phyloP scores from a whole-genome alignment of 2,797 vertebrate genomes.

The Danio choprae region DNA sequence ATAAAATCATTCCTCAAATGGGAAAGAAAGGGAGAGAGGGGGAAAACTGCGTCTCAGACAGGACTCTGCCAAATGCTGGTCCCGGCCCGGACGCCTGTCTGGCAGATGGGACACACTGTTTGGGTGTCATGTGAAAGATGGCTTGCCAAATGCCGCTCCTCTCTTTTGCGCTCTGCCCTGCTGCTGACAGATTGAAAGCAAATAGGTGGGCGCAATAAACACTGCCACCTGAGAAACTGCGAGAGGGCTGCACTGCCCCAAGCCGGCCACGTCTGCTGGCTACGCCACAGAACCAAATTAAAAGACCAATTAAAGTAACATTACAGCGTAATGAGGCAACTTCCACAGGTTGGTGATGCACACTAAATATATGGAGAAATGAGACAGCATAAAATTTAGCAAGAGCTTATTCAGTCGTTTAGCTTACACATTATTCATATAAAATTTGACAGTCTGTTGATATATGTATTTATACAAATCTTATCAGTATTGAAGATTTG shows the following conservation, averaged over 20 bases:
- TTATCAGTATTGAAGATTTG: neutral
- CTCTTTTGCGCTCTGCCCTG: constrained; percentile 60
- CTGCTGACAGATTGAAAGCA: constrained; percentile 82
- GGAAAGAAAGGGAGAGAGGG: constrained; percentile 12
- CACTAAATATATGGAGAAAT: constrained; percentile 19
- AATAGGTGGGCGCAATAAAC: constrained; percentile 79
- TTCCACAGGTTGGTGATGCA: constrained; percentile 37
- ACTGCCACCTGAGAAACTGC: constrained; percentile 75
- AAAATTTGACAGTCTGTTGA: neutral
- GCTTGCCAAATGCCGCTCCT: constrained; percentile 64
- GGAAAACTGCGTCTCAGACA: constrained; percentile 43
- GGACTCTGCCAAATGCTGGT: constrained; percentile 60
- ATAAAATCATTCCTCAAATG: constrained; percentile 38
- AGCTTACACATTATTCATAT: neutral
- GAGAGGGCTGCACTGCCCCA: constrained; percentile 50
- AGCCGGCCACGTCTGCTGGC: constrained; percentile 54
- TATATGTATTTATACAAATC: neutral
- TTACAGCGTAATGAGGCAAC: constrained; percentile 49
- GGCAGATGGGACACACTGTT: constrained; percentile 68
- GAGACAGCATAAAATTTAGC: constrained; percentile 2
- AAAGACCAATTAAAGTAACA: constrained; percentile 63
- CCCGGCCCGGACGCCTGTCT: constrained; percentile 59
- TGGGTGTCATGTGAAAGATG: constrained; percentile 67
- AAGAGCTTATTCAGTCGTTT: neutral
- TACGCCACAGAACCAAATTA: constrained; percentile 50